phyloP scores from a whole-genome alignment of 2,888 invertebrate genomes.

The Pseudococcus viburni region DNA sequence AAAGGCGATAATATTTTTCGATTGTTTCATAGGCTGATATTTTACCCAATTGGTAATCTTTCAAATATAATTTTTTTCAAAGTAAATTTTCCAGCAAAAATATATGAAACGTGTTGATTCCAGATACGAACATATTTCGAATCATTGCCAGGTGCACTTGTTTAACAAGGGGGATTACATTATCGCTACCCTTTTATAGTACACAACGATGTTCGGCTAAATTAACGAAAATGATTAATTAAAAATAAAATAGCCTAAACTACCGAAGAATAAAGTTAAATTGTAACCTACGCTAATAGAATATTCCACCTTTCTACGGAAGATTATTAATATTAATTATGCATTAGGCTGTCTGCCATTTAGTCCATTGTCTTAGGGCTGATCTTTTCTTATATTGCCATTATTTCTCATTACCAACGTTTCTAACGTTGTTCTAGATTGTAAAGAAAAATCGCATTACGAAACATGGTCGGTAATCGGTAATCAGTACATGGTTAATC shows the following conservation, averaged over 20 bases:
- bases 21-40: neutral
- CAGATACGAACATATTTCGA: conserved; percentile 16
- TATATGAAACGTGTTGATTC: neutral
- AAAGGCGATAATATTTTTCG: neutral
- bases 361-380: conserved; percentile 54
- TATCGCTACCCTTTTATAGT: conserved; percentile 45
- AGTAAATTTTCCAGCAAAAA: neutral
- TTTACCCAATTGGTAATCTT: neutral
- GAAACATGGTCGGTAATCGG: conserved; percentile 53
- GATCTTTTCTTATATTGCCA: conserved; percentile 58
- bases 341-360: conserved; percentile 51
- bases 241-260: conserved; percentile 59
- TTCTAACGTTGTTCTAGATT: neutral
- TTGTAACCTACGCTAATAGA: conserved; percentile 59
- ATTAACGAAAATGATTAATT: conserved; percentile 62
- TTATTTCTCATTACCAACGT: conserved; percentile 54
- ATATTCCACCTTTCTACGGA: conserved; percentile 58
- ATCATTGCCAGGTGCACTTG: conserved; percentile 39
- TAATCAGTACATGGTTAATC: conserved; percentile 47
- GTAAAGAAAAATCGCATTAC: conserved; percentile 53
- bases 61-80: neutral
- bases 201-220: conserved; percentile 56
- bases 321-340: conserved; percentile 64
- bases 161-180: conserved; percentile 52
- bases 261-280: conserved; percentile 55